These are phyloP conservation scores for Dynastes grantii DNA, from an alignment of 2,888 invertebrate genomes.

Conservation along the genomic window DNA sequence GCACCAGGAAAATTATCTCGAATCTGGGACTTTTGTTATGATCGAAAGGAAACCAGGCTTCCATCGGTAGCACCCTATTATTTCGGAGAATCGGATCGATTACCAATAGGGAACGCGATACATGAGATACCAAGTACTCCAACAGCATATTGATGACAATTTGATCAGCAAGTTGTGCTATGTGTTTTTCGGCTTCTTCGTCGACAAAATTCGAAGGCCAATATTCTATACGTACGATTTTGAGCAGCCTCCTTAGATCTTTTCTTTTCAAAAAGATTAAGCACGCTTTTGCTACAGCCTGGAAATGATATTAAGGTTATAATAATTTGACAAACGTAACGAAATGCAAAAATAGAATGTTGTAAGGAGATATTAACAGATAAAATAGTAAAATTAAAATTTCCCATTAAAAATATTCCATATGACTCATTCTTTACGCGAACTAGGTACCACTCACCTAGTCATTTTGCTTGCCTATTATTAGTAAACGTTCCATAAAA, in stretches of 20 bases:
- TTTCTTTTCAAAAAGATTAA: constrained; percentile 46
- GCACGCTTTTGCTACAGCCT: constrained; percentile 52
- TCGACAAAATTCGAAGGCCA: constrained; percentile 53
- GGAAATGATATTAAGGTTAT: constrained; percentile 13
- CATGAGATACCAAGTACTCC: constrained; percentile 35
- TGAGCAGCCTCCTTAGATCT: constrained; percentile 46
- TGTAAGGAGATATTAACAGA: too few relatives aligned
- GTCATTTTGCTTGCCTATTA: too few relatives aligned
- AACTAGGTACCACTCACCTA: too few relatives aligned
- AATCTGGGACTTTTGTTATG: constrained; percentile 49
- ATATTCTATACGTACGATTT: constrained; percentile 49
- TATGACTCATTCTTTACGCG: too few relatives aligned
- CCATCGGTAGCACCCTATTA: constrained; percentile 50
- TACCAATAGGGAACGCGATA: constrained; percentile 20
- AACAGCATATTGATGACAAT: constrained; percentile 45
- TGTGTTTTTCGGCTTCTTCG: constrained; percentile 31
- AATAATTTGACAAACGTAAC: too few relatives aligned
- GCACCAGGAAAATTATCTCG: constrained; percentile 53
- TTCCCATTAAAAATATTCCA: too few relatives aligned
- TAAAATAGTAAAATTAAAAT: too few relatives aligned
- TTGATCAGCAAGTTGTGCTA: constrained; percentile 38
- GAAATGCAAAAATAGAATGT: too few relatives aligned
- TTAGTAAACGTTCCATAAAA: too few relatives aligned
- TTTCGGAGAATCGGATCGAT: constrained; percentile 50
- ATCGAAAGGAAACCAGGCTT: constrained; percentile 54